These are phyloP conservation scores for Apogon hyalosoma DNA, from an alignment of 2,797 vertebrate genomes.

Conservation along the genomic window DNA sequence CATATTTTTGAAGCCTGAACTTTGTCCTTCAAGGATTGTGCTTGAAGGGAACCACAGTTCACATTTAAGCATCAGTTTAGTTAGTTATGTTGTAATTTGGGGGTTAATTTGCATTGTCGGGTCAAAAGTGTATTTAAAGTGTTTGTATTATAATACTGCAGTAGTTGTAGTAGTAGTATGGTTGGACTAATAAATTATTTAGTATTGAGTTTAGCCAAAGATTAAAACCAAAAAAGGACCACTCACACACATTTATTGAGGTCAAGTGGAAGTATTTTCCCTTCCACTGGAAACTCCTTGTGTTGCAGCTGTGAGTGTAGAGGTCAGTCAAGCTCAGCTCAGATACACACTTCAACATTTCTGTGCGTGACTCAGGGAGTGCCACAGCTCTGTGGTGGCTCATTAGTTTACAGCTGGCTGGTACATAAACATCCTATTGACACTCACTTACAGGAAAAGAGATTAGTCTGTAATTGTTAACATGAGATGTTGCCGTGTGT, in stretches of 20 bases:
- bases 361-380: slow-evolving; percentile 35
- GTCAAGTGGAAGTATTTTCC: neutral
- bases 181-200: neutral
- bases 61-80: neutral
- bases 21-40: slow-evolving; percentile 28
- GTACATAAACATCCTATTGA: slow-evolving; percentile 53
- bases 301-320: neutral
- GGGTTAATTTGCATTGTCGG: neutral
- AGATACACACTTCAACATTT: slow-evolving; percentile 17
- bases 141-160: neutral
- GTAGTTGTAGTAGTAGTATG: neutral
- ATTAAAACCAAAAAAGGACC: neutral
- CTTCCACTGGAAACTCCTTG: slow-evolving; percentile 2
- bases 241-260: neutral
- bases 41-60: neutral
- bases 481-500: slow-evolving; percentile 37
- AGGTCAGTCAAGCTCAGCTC: slow-evolving; percentile 2
- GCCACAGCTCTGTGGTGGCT: slow-evolving; percentile 15
- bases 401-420: slow-evolving; percentile 59
- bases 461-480: slow-evolving; percentile 65
- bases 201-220: neutral
- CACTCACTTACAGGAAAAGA: slow-evolving; percentile 57
- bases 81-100: neutral
- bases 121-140: neutral
- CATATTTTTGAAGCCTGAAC: slow-evolving; percentile 1